Evolutionary conservation across 2,888 invertebrate species (phyloP).

Genomic region (Synergus gifuensis): DNA sequence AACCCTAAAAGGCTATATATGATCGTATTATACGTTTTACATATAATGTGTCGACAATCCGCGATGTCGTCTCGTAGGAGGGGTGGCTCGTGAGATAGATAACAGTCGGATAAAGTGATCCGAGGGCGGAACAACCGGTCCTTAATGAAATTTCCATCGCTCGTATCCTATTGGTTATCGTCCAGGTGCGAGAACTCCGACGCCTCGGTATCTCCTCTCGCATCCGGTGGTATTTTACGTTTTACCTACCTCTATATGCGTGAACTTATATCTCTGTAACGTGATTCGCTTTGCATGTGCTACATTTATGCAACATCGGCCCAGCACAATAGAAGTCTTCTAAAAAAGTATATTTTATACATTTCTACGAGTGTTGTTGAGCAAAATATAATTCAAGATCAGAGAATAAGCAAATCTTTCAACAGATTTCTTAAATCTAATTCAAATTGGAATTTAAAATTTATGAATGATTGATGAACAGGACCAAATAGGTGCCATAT

Average conservation of each 20-base stretch:
- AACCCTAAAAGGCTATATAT: slow-evolving; percentile 29
- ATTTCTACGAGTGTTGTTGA: too few relatives aligned
- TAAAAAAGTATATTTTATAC: neutral
- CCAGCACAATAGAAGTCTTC: neutral
- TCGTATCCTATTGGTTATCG: slow-evolving; percentile 28
- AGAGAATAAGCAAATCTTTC: too few relatives aligned
- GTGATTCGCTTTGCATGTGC: neutral
- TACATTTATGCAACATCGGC: neutral
- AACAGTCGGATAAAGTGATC: slow-evolving; percentile 36
- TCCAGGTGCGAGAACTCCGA: slow-evolving; percentile 34
- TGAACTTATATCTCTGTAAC: neutral
- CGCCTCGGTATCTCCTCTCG: slow-evolving; percentile 16
- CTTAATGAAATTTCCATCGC: slow-evolving; percentile 39
- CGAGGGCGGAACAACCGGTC: slow-evolving; percentile 41
- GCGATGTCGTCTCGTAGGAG: slow-evolving; percentile 16
- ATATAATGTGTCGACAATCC: slow-evolving; percentile 35
- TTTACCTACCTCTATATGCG: neutral
- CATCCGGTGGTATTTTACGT: slow-evolving; percentile 16
- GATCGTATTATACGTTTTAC: neutral
- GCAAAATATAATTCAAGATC: too few relatives aligned
- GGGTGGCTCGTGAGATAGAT: slow-evolving; percentile 32
- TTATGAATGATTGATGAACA: too few relatives aligned
- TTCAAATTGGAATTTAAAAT: too few relatives aligned
- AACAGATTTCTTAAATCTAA: too few relatives aligned
- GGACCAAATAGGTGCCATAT: neutral